Base-by-base conservation (phyloP, 2,113 vertebrate species). In the Orientallactaga bullata region DNA sequence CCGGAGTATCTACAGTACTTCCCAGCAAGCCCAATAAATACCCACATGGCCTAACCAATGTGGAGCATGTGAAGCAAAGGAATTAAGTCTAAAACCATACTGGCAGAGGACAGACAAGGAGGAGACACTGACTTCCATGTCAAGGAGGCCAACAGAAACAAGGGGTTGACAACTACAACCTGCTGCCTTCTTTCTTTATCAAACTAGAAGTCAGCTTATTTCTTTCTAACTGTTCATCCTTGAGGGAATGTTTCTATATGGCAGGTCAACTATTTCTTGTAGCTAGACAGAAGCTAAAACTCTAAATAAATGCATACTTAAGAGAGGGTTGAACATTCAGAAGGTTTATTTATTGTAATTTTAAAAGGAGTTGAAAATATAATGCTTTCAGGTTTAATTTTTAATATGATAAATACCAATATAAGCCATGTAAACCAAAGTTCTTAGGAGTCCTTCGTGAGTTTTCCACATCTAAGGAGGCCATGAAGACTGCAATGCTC, bases 221-320 rank as follows among this genome's bases (percentile, higher is more conserved):
- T 91, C 32, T 85, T 89, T 89, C 84, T 86, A 68, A 87, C 79
- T 91, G 82, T 63, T 89, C 73, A 95, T 74, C 23, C 68, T 72
- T 83, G n/a, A 87, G 23, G 82, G 86, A 82, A 91, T 77, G 71
- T 94, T 93, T 92, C 72, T 30, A 71, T 37, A 87, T 91, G n/a
- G 39, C 66, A 94, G 65, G 47, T 86, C 86, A 94, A 78, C 21
- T 77, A 94, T 51, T 65, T 89, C 82, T 51, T 91, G 39, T 88
- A 71, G 15, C 85, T 85, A 65, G 51, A 63, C 89, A 82, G 60
- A 85, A 94, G 90, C 8, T 82, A 94, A 84, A 92, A 93, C 81
- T 95, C 86, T 90, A 88, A 95, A n/a, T 85, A 94, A 92, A 89
- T 78, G 88, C 85, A 88, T 71, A 78, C 39, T 82, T 95, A 84